Conservation (phyloP, 1,140 invertebrate species). For the Drosophila lini region DNA sequence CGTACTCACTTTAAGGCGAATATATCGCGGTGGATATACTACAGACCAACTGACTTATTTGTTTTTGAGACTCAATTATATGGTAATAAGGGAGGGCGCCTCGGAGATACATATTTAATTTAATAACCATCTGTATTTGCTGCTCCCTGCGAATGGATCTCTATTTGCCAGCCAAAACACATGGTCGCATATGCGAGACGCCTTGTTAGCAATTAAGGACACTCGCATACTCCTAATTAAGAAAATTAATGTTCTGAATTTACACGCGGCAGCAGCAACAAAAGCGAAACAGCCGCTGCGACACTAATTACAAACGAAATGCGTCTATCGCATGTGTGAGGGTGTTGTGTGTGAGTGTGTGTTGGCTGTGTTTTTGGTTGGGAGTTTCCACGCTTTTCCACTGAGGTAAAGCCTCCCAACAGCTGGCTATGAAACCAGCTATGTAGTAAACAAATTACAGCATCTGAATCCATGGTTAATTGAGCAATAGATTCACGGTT, state of each 20-base stretch:
- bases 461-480: slow-evolving; percentile 20
- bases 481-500: slow-evolving; percentile 22
- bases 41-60: not conserved
- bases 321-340: slow-evolving; percentile 16
- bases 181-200: slow-evolving; percentile 69
- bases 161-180: slow-evolving; percentile 39
- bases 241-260: slow-evolving; percentile 79
- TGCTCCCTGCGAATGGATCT: slow-evolving; percentile 16
- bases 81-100: slow-evolving; percentile 33
- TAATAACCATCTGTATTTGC: slow-evolving; percentile 74
- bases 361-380: slow-evolving; percentile 4
- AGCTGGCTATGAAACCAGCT: slow-evolving; percentile 24
- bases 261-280: slow-evolving; percentile 60
- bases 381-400: slow-evolving; percentile 6
- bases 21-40: slow-evolving; percentile 11
- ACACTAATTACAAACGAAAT: slow-evolving; percentile 81
- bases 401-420: slow-evolving; percentile 24
- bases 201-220: slow-evolving; percentile 78
- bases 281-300: slow-evolving; percentile 77
- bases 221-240: slow-evolving; percentile 78
- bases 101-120: slow-evolving; percentile 72
- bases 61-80: slow-evolving; percentile 44
- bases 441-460: slow-evolving; percentile 24
- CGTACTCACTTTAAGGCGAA: slow-evolving; percentile 21
- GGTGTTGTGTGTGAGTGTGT: slow-evolving; percentile 6